Conservation (phyloP, 2,113 vertebrate species). For the Oophaga pumilio region DNA sequence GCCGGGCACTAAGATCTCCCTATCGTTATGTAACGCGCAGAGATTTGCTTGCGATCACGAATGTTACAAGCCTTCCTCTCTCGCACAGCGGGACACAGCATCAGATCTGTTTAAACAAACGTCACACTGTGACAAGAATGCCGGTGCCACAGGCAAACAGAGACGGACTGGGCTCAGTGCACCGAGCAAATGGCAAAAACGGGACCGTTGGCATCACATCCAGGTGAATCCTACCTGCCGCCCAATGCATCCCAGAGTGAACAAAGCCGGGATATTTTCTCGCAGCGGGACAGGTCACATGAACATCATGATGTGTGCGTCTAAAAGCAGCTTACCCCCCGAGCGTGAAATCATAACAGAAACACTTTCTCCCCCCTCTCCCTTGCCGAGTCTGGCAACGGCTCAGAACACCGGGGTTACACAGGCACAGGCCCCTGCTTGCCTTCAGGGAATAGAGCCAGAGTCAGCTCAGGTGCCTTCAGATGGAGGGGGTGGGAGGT, state of each 20-base stretch:
- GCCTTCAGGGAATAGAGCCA: conserved; percentile 55
- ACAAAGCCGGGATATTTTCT: conserved; percentile 50
- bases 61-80: neutral
- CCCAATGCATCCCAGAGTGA: conserved; percentile 15
- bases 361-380: conserved; percentile 32
- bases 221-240: conserved; percentile 56
- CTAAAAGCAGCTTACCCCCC: conserved; percentile 56
- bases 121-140: conserved; percentile 54
- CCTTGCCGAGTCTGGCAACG: conserved; percentile 34
- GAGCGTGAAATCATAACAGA: conserved; percentile 55
- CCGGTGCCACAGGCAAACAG: conserved; percentile 10
- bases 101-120: neutral
- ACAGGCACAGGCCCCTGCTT: conserved; percentile 58
- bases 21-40: no score
- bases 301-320: conserved; percentile 54
- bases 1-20: no score
- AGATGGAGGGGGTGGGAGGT: conserved; percentile 10
- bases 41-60: neutral
- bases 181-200: neutral
- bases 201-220: neutral
- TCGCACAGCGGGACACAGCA: conserved; percentile 23
- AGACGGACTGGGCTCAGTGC: no score
- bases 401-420: conserved; percentile 52
- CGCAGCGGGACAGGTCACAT: conserved; percentile 55
- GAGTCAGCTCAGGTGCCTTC: conserved; percentile 48